Evolutionary conservation across 92 coral and sea anemone genomes (phyloP).

Genomic region (Metridium senile): DNA sequence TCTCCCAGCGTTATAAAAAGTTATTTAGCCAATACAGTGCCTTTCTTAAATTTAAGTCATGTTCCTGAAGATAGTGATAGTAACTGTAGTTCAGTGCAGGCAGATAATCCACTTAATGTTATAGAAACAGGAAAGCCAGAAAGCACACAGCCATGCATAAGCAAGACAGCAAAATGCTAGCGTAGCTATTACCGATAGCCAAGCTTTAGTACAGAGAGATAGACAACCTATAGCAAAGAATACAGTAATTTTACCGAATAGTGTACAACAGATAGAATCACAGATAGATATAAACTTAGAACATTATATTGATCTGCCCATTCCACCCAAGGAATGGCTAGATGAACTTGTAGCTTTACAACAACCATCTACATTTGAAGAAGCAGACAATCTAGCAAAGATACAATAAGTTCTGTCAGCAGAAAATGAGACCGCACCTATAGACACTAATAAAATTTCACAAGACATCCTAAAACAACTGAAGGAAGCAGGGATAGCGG

Average conservation of each 20-base stretch:
- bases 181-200: neutral
- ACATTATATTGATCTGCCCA: neutral
- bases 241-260: too few species aligned
- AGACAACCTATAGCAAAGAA: too few species aligned
- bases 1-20: neutral
- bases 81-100: neutral
- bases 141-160: neutral
- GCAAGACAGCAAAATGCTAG: neutral
- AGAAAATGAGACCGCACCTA: neutral
- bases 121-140: neutral
- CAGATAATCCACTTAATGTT: neutral
- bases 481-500: neutral
- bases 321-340: conserved; percentile 3
- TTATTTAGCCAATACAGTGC: neutral
- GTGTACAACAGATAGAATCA: neutral
- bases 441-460: conserved; percentile 4
- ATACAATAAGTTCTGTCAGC: conserved; percentile 14
- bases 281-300: conserved; percentile 1
- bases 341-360: conserved; percentile 26
- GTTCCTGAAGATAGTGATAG: neutral
- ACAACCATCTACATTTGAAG: conserved; percentile 21
- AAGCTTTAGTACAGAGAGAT: neutral
- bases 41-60: neutral
- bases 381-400: conserved; percentile 32
- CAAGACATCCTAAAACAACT: conserved; percentile 18